Evolutionary conservation across 2,888 invertebrate genomes (phyloP).

Genomic region (Agrochola lychnidis): DNA sequence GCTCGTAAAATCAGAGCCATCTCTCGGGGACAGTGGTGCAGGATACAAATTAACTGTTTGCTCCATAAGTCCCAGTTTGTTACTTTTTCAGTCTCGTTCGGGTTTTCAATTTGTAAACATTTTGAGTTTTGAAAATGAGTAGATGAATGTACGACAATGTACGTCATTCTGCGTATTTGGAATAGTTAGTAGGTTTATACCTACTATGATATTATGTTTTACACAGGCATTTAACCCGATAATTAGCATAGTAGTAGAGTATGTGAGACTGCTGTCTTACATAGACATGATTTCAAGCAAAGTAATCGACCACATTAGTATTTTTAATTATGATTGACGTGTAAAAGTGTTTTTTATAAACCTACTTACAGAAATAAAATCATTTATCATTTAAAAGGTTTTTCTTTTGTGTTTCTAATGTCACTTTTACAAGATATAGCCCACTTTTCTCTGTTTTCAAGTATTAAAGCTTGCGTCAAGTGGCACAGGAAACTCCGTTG

Average conservation of each 20-base stretch:
- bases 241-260: no score
- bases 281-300: no score
- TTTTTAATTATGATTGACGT: no score
- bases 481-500: background rate
- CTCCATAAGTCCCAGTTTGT: background rate
- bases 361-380: no score
- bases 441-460: background rate
- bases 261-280: no score
- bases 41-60: constrained; percentile 57
- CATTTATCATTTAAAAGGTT: no score
- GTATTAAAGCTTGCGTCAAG: constrained; percentile 12
- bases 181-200: no score
- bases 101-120: background rate
- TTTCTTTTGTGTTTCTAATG: background rate
- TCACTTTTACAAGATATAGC: background rate
- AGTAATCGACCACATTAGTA: no score
- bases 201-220: no score
- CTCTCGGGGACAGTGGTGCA: constrained; percentile 24
- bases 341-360: no score
- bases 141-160: background rate
- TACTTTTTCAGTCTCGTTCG: constrained; percentile 6
- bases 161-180: no score
- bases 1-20: constrained; percentile 53
- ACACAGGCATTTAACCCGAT: no score
- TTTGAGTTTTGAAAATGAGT: background rate